Conservation (phyloP, 2,113 vertebrate species). For the Vireo altiloquus region DNA sequence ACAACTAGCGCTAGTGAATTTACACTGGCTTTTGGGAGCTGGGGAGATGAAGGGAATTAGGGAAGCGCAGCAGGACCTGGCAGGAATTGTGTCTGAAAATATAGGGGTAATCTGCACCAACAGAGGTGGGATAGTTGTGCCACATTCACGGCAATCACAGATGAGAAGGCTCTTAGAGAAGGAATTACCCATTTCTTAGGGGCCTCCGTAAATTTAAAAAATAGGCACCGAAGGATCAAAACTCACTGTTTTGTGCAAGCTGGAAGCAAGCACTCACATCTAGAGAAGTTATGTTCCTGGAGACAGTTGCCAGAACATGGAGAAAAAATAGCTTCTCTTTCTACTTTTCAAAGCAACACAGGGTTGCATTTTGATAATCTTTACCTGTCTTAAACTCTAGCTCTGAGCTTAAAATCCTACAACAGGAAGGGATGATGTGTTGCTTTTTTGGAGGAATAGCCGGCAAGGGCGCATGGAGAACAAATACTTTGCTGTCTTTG, state of each 20-base stretch:
- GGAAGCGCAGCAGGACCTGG: conserved; percentile 6
- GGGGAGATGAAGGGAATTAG: conserved; percentile 13
- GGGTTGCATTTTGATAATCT: not conserved
- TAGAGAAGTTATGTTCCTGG: not conserved
- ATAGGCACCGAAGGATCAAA: not conserved
- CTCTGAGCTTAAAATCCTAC: not conserved
- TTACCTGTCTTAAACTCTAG: not conserved
- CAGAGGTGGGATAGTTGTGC: not conserved
- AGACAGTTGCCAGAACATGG: not conserved
- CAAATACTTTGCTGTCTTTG: not conserved
- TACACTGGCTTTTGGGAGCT: not conserved
- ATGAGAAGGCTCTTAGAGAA: not conserved
- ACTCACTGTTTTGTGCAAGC: not conserved
- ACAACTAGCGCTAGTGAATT: not conserved
- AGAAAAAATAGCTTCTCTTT: not conserved
- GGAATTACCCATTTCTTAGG: not conserved
- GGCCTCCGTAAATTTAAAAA: not conserved
- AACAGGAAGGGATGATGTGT: not conserved
- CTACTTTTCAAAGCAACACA: not conserved
- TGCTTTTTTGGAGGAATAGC: not conserved
- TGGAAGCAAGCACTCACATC: not conserved
- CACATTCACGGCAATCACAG: not conserved
- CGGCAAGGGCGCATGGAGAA: rapidly evolving
- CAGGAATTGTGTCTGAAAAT: not conserved
- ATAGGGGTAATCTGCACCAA: not conserved